Conservation (phyloP, 1,140 invertebrate species). For the Aphidius ervi region DNA sequence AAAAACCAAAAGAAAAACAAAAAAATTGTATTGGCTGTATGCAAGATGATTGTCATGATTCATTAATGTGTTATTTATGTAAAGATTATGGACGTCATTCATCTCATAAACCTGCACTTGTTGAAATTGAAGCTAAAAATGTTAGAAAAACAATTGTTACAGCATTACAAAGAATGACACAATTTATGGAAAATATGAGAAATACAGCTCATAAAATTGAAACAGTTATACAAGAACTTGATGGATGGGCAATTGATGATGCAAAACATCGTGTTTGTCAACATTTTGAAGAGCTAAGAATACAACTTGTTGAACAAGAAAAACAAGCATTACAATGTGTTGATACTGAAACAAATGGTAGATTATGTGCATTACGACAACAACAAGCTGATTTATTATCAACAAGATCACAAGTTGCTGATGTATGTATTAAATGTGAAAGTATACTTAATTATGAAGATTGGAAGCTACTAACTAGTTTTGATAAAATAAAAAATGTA, state of each 20-base stretch:
- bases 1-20: conserved; percentile 60
- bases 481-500: conserved; percentile 55
- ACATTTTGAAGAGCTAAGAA: conserved; percentile 58
- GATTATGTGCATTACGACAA: conserved; percentile 57
- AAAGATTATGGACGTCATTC: conserved; percentile 61
- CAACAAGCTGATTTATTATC: conserved; percentile 59
- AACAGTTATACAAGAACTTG: conserved; percentile 46
- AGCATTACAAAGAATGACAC: conserved; percentile 56
- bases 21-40: conserved; percentile 59
- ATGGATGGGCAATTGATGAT: conserved; percentile 42
- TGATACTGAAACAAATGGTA: conserved; percentile 58
- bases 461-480: conserved; percentile 54
- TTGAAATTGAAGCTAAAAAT: conserved; percentile 60
- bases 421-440: conserved; percentile 59
- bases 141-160: conserved; percentile 53
- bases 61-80: conserved; percentile 61
- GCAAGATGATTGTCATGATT: conserved; percentile 56
- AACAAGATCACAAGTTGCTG: conserved; percentile 57
- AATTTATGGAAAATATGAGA: conserved; percentile 59
- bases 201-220: conserved; percentile 56
- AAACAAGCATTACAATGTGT: conserved; percentile 57
- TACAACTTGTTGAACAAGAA: conserved; percentile 57
- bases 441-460: conserved; percentile 58
- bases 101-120: conserved; percentile 56
- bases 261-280: conserved; percentile 51